Evolutionary conservation across 2,113 vertebrate species (phyloP), one percentile per base, ranked within the genome.

Genomic region (Ochotona princeps): DNA sequence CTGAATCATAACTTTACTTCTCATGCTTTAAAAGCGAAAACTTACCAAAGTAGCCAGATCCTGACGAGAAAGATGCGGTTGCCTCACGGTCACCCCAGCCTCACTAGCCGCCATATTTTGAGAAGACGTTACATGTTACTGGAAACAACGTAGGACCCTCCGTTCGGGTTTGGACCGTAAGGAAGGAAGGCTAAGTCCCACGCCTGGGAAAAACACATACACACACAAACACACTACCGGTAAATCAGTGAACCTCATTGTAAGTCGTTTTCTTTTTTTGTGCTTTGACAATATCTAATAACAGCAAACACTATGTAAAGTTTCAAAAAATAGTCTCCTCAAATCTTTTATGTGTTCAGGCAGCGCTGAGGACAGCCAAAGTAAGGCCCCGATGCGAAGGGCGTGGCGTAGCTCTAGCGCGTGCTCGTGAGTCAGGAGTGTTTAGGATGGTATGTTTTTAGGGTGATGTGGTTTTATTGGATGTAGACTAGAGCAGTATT

Each of bases 41-140:
- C 5, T 98, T 89, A 99, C 98, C 98, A 99, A 92, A 44, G 97
- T 96, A 83, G 63, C 92, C 2, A 99, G 98, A 93, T 99, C 98
- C 96, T 99, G 99, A 97, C 96, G 98, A 17, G 98, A 44, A 44
- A 44, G 38, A 44, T 44, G 38, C 38, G 38, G 38, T 6, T 44
- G 38, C 38, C 38, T 44, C 74, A 99, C 96, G 96, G 98, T 98
- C 96, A 98, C 98, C 83, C 98, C 98, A 92, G 97, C 97, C 96
- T 99, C 98, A 15, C 98, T 98, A 1, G 98, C 98, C 98, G 98
- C 98, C 99, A 99, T 99, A 98, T 98, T 99, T 98, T 97, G 94
- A 96, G 96, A 95, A 20, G 47, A 97, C 97, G 91, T 51, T 49
- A 0, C 61, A 12, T 2, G 65, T 8, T 26, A 8, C 9, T 30